Base-by-base conservation (phyloP, 92 coral and sea anemone species). In the Actinostola sp. region DNA sequence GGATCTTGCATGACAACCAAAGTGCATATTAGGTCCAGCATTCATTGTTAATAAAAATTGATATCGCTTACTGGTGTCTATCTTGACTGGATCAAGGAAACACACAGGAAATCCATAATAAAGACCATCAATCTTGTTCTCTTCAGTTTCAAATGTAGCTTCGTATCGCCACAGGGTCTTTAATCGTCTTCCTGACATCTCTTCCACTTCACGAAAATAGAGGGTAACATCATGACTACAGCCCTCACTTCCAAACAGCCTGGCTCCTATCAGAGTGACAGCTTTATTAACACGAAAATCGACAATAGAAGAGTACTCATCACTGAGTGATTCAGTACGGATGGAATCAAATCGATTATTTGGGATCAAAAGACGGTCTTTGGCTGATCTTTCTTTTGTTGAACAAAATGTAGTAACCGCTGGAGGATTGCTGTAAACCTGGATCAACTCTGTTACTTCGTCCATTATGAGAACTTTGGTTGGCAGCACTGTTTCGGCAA, bases 401-500 rank as follows among this genome's bases (percentile, higher is more conserved):
- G 63, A 57, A 16, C 14, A 57, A 31, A 13, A 27, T 2, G 3
- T 28, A 3, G 66, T 31, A 8, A 1, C 20, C 15, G 66, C 20
- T 1, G 36, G 11, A 60, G 29, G 2, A 13, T 9, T 8, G 27
- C 63, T 79, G 64, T 19, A 70, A 51, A 43, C 32, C 30, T 58
- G 63, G 12, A 79, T 17, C 70, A 79, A 25, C 19, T 50, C 19
- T 2, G 57, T 69, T 33, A 71, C 45, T 60, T 79, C 84, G 1
- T 79, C 42, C 63, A 35, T 48, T 30, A 50, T 27, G 29, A 79
- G 62, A 20, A 79, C 46, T n/a, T 38, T 33, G 28, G 61, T 41
- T 7, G 69, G 35, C 41, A 75, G 66, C 16, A 75, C 87, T 17
- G 41, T 27, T 23, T 48, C 75, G 17, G 82, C 87, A 38, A 82